Base-by-base conservation (phyloP, 2,113 vertebrate species). In the Limnothrissa miodon region DNA sequence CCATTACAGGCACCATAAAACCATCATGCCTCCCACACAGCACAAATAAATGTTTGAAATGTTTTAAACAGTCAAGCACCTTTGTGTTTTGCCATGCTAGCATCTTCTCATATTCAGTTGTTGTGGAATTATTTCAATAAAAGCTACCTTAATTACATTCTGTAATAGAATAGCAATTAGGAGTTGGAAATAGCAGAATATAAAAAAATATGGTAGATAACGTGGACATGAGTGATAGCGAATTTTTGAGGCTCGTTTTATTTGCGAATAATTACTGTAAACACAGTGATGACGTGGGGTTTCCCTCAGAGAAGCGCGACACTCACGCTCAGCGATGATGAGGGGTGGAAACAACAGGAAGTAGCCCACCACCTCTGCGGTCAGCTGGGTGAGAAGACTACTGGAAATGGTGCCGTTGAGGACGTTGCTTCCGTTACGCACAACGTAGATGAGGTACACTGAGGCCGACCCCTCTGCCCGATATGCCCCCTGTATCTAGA, bases 281-380 rank as follows among this genome's bases (percentile, higher is more conserved):
- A 53, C 48, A 53, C 48, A 21, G 17, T 21, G 48, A 53, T 53
- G 17, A 53, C 5, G 1, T 1, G 15, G 17, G 0, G 15, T 7
- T 5, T 56, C 51, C 21, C 51, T 21, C 39, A 10, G 15, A 33
- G 53, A 56, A 25, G 53, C 44, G 81, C 25, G 39, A 19, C 53
- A 96, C 97, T 97, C 94, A 99, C 98, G 97, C 91, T 99, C 98
- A 1, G 98, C 98, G 8, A 99, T 98, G 90, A 97, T 94, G 89
- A 98, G 95, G 0, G 98, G 98, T 0, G 98, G 98, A 92, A 96
- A 99, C 90, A 96, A 97, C 81, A 99, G 96, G 80, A 98, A 99
- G 94, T 99, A 99, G 33, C 98, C 98, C 84, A 99, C 97, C 88
- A 99, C 93, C 91, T 99, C 97, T 0, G 97, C 97, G 0, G 97